Percentiles rank a stretch among this genome's conserved stretches.
These are phyloP conservation scores for Sorex araneus DNA, from an alignment of 2,113 vertebrate genomes.

Conservation along the genomic window DNA sequence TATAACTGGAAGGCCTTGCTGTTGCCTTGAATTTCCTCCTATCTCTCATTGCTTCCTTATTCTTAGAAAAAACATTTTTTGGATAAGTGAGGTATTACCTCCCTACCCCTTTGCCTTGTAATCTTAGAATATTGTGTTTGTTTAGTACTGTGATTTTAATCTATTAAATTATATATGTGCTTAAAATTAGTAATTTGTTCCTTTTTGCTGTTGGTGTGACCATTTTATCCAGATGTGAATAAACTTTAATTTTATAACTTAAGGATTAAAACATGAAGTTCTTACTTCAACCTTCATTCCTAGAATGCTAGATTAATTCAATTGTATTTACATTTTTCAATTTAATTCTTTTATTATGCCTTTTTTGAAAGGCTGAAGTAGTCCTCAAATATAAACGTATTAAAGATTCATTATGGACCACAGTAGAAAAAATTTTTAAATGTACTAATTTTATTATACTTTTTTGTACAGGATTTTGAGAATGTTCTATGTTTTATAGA, in stretches of 20 bases:
- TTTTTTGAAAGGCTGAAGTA: slow-evolving; percentile 17
- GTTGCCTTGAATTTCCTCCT: neutral
- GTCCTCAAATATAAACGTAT: slow-evolving; percentile 49
- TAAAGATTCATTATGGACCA: slow-evolving; percentile 32
- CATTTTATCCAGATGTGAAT: slow-evolving; percentile 27
- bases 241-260: slow-evolving; percentile 65
- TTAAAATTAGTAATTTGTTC: slow-evolving; percentile 55
- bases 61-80: slow-evolving; percentile 69
- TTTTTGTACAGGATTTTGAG: slow-evolving; percentile 44
- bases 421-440: slow-evolving; percentile 57
- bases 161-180: neutral
- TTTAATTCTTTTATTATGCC: slow-evolving; percentile 62
- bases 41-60: neutral
- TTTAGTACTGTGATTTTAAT: slow-evolving; percentile 59
- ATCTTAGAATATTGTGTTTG: slow-evolving; percentile 59
- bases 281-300: slow-evolving; percentile 65
- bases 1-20: slow-evolving; percentile 50
- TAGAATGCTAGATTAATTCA: slow-evolving; percentile 62
- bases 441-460: slow-evolving; percentile 35
- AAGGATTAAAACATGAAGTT: slow-evolving; percentile 51
- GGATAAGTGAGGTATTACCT: slow-evolving; percentile 75
- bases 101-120: neutral
- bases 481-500: slow-evolving; percentile 43
- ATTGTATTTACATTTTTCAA: slow-evolving; percentile 29
- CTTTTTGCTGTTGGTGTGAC: slow-evolving; percentile 48